Base-by-base conservation (phyloP, 2,113 vertebrate genomes). In the Connochaetes taurinus region DNA sequence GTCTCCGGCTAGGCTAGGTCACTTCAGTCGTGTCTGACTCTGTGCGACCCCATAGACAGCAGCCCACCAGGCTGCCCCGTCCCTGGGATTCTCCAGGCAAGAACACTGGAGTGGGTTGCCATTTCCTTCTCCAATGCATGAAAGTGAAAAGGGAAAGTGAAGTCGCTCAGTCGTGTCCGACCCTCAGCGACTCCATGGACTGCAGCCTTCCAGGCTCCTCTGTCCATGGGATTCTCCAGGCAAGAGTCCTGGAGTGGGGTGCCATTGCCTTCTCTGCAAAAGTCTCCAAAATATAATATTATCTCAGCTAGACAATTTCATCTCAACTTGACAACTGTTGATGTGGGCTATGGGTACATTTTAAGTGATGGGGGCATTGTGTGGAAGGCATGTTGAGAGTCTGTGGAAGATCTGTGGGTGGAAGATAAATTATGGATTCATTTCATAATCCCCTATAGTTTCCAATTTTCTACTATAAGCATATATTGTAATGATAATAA, bases 391-490 rank as follows among this genome's bases (percentile, higher is more conserved):
- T 21, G 16, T 74, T 5, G n/a, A 11, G 14, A 58, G 36, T 43
- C 83, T 91, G 12, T n/a, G 33, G 27, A 87, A 86, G 47, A 67
- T 89, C 90, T 83, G 47, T 76, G 53, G 55, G 43, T 94, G 15
- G 3, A 2, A 45, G 47, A 21, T 91, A 9, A 53, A 60, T 55
- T 47, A 67, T 88, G n/a, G 43, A 78, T 83, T 86, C n/a, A n/a
- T 64, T 90, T 87, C 36, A 50, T 43, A 81, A 14, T 76, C 81
- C 80, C 62, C 53, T 53, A 7, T 80, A 62, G 23, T 87, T 91
- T 82, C 47, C 5, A 2, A 25, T 91, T 31, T 58, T 76, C 60
- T 78, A 31, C 6, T 93, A 27, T 40, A 36, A 91, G 29, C 83
- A 81, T 85, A 12, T 92, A 76, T 50, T 47, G 10, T 64, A 47